Conservation (phyloP, 2,113 vertebrate genomes). For the Catharus fuscescens region DNA sequence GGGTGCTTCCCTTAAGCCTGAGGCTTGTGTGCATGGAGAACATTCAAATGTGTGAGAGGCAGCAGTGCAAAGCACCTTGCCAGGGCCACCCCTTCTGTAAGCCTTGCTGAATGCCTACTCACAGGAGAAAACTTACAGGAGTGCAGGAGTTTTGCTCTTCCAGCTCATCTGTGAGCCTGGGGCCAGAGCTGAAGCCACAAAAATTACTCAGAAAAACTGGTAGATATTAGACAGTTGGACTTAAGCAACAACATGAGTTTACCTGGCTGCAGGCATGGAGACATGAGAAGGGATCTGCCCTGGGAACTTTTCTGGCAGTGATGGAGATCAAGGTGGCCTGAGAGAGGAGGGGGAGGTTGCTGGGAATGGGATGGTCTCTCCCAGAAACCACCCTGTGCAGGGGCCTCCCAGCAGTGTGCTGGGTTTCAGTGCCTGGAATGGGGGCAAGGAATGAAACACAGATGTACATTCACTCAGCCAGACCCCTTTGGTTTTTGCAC, state of each 20-base stretch:
- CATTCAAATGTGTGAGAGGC: neutral
- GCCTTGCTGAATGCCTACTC: neutral
- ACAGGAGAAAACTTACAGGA: neutral
- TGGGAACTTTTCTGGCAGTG: neutral
- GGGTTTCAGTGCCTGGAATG: neutral
- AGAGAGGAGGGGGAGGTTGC: fast-evolving
- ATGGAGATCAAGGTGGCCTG: neutral
- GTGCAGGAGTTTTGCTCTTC: neutral
- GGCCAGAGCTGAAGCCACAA: neutral
- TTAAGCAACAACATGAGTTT: neutral
- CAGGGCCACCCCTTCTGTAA: neutral
- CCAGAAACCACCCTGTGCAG: neutral
- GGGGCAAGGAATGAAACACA: neutral
- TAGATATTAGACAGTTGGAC: neutral
- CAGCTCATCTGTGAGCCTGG: neutral
- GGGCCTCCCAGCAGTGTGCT: neutral
- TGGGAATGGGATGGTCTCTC: neutral
- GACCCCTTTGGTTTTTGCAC: neutral
- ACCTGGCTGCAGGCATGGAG: neutral
- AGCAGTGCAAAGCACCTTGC: neutral
- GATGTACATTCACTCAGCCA: fast-evolving
- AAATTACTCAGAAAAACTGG: neutral
- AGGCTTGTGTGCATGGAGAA: neutral
- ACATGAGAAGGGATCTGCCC: neutral
- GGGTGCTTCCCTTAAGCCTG: neutral